Base-by-base conservation (phyloP, 2,888 invertebrate genomes). In the Athrips mouffetella region DNA sequence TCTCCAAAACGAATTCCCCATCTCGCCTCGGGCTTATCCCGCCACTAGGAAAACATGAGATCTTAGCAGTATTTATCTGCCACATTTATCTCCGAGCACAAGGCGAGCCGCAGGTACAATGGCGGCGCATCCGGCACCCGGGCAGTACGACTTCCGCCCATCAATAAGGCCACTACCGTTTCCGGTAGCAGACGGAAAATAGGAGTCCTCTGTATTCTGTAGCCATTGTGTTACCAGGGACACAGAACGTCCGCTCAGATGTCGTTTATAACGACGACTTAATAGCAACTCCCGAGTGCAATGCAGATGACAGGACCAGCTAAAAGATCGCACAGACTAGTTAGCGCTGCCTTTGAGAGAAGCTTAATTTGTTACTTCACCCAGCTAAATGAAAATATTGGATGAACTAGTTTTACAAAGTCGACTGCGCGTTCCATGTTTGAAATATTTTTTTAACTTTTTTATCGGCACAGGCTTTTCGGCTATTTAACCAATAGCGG, bases 111-210 rank as follows among this genome's bases (percentile, higher is more conserved):
- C 59, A 58, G 62, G 57, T 59, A 70, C 63, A 67, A 66, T 65
- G 63, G 63, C 60, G 54, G 57, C 57, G 53, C 58, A 51, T 64
- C 69, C 53, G 46, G 39, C 63, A 64, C 60, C 57, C 54, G 57
- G 54, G 57, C 61, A 56, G 60, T 63, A 51, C 59, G 54, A 60
- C 62, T 63, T 70, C 75, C 72, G 69, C 54, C 59, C 59, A 62
- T 67, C 67, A 67, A 63, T 69, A 61, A 47, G 54, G 46, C 54
- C 50, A 48, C 50, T 45, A 35, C 49, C 52, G 49, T 52, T 53
- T 53, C 53, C 49, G 46, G 45, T 46, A 42, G 48, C 20, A 51
- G 50, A 47, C 45, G 45, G 47, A 47, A 47, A 51, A 44, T 51
- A 51, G 47, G 40, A 37, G 31, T 29, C 29, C 35, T 18, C 50